A percentile compares a stretch with the other conserved stretches of the same genome.
These are phyloP conservation scores for Pristionchus fissidentatus DNA, from an alignment of 2,888 invertebrate genomes.

Conservation along the genomic window DNA sequence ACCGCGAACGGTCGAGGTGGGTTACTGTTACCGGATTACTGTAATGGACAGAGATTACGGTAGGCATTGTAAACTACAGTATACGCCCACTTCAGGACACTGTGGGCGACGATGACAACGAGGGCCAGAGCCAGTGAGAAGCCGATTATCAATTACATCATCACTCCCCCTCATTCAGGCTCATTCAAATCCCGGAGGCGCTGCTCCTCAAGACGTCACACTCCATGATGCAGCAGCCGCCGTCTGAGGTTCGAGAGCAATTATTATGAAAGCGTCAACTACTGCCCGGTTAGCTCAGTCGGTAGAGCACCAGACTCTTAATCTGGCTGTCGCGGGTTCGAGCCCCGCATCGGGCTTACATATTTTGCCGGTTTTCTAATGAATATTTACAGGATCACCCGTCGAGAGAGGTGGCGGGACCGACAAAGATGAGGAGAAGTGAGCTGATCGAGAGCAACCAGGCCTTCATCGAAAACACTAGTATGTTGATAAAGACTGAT, in stretches of 20 bases:
- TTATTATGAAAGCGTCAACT: background rate
- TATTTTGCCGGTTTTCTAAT: background rate
- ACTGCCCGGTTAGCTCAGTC: slow-evolving; percentile 61
- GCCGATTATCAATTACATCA: background rate
- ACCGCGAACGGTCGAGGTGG: background rate
- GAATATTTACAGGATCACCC: background rate
- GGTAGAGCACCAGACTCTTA: slow-evolving; percentile 64
- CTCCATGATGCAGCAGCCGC: background rate
- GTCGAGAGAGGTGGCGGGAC: too few relatives aligned
- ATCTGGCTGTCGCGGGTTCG: slow-evolving; percentile 64
- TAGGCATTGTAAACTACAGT: background rate
- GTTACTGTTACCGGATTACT: background rate
- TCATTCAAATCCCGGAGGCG: background rate
- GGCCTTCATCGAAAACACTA: background rate
- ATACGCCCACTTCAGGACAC: slow-evolving; percentile 6
- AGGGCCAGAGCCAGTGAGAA: background rate
- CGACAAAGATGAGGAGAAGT: background rate
- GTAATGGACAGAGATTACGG: background rate
- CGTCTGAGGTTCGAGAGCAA: background rate
- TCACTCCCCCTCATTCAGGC: background rate
- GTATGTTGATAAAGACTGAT: background rate
- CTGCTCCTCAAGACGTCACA: background rate
- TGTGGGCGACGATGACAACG: background rate
- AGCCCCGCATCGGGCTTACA: slow-evolving; percentile 60
- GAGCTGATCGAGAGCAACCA: slow-evolving; percentile 3